Conservation (phyloP, 2,113 vertebrate genomes). For the Piprites chloris region DNA sequence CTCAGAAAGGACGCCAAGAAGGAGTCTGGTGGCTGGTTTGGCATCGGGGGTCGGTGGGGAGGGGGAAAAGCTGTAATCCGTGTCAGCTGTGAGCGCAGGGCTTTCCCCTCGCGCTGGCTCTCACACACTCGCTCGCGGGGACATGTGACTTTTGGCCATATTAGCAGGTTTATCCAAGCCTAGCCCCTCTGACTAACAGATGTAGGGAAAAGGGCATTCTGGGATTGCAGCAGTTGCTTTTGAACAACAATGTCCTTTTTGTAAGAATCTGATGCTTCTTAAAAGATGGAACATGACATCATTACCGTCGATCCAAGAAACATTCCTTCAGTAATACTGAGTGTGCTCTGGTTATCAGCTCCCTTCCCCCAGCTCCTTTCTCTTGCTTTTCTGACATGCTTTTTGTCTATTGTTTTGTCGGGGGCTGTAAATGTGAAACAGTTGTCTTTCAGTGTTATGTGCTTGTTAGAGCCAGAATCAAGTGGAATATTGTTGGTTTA, state of each 20-base stretch:
- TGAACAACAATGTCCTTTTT: slow-evolving; percentile 76
- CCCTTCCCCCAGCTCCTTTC: slow-evolving; percentile 55
- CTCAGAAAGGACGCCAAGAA: background rate
- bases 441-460: slow-evolving; percentile 62
- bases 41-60: background rate
- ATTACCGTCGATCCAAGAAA: slow-evolving; percentile 65
- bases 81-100: background rate
- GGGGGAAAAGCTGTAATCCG: background rate
- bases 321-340: slow-evolving; percentile 71
- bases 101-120: background rate
- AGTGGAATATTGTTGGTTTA: slow-evolving; percentile 47
- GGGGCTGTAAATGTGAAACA: slow-evolving; percentile 53
- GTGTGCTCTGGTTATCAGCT: slow-evolving; percentile 65
- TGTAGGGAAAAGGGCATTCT: slow-evolving; percentile 67
- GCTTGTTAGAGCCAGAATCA: slow-evolving; percentile 48
- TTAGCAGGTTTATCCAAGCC: slow-evolving; percentile 58
- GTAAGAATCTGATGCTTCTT: slow-evolving; percentile 74
- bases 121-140: background rate
- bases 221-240: slow-evolving; percentile 72
- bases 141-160: slow-evolving; percentile 42
- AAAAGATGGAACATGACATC: slow-evolving; percentile 77
- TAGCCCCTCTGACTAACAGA: slow-evolving; percentile 67
- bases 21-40: background rate
- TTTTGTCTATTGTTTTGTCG: slow-evolving; percentile 67
- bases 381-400: slow-evolving; percentile 60